Conservation (phyloP, 2,797 vertebrate genomes). For the Ispidina picta region DNA sequence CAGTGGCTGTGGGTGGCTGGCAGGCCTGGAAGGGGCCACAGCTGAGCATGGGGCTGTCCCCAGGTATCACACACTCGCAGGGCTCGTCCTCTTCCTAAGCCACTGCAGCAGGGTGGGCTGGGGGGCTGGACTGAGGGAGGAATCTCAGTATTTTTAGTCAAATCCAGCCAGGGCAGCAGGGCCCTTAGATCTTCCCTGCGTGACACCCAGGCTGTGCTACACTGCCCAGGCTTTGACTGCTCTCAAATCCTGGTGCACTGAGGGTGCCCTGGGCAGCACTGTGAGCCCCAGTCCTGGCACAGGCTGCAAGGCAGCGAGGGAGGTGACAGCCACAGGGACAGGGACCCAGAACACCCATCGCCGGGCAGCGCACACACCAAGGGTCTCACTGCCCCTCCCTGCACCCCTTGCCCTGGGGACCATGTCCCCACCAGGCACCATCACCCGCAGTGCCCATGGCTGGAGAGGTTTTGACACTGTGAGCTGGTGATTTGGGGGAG, state of each 20-base stretch:
- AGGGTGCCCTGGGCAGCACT: background rate
- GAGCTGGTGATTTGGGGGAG: background rate
- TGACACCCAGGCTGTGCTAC: background rate
- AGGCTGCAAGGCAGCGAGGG: background rate
- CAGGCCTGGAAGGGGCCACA: background rate
- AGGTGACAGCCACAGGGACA: background rate
- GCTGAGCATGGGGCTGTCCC: background rate
- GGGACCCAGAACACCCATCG: background rate
- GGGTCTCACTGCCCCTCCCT: background rate
- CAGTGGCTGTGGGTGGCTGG: background rate
- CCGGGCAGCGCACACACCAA: fast-evolving
- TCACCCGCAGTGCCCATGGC: fast-evolving
- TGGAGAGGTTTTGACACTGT: background rate
- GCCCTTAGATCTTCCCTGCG: background rate
- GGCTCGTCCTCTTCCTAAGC: background rate
- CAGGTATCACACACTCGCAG: fast-evolving
- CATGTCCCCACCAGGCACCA: fast-evolving
- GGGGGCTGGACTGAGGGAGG: background rate
- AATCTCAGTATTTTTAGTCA: background rate
- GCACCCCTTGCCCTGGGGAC: fast-evolving
- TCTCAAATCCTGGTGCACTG: fast-evolving
- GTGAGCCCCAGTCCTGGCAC: background rate
- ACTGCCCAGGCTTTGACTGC: background rate
- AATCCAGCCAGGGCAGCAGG: background rate
- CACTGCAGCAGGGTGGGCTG: background rate